A percentile compares a stretch with the other conserved stretches of the same genome.
phyloP scores from a whole-genome alignment of 2,797 vertebrate genomes.

The Hippopotamyrus pictus region DNA sequence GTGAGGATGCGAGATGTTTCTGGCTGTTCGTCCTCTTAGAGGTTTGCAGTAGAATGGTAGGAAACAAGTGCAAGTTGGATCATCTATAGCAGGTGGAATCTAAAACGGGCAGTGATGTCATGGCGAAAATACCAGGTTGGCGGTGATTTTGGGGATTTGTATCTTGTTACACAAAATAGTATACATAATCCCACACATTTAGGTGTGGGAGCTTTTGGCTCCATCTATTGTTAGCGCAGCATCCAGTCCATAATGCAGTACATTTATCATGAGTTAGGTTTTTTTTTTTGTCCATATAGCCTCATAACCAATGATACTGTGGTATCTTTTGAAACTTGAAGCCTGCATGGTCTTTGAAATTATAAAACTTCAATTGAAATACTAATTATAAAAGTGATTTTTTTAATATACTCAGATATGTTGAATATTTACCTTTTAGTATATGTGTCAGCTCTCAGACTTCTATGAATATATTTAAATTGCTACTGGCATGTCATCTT shows the following conservation, averaged over 20 bases:
- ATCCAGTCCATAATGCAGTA: background rate
- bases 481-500: background rate
- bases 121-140: background rate
- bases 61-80: background rate
- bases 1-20: background rate
- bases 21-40: background rate
- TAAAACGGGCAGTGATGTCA: background rate
- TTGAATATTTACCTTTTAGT: background rate
- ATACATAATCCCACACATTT: background rate
- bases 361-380: background rate
- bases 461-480: background rate
- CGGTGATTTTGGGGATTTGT: background rate
- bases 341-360: background rate
- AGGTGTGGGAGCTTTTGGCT: background rate
- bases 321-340: background rate
- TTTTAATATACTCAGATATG: background rate
- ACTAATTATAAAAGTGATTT: background rate
- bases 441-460: background rate
- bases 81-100: background rate
- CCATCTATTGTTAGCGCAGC: background rate
- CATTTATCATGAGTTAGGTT: background rate
- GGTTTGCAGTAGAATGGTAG: background rate
- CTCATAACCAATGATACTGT: background rate
- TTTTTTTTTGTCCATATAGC: background rate
- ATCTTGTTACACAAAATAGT: background rate